phyloP scores from a whole-genome alignment of 2,888 invertebrate genomes.

The Phanerotoma sp. region DNA sequence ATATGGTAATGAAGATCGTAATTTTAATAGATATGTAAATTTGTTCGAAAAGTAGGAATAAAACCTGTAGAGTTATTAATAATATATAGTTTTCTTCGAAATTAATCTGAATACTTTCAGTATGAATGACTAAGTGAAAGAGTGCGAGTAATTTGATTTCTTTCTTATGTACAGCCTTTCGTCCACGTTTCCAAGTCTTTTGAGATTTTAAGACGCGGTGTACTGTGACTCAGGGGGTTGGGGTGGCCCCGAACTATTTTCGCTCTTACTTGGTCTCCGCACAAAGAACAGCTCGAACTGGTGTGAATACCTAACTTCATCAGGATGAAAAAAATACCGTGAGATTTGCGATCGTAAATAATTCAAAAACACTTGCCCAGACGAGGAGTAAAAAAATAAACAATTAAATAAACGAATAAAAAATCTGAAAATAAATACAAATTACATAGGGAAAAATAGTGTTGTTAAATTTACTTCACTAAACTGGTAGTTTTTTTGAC shows the following conservation, averaged over 20 bases:
- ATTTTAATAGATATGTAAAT: too few species aligned
- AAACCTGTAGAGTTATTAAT: too few species aligned
- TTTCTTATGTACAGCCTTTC: background rate
- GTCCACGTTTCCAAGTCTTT: conserved; percentile 1
- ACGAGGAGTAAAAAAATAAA: background rate
- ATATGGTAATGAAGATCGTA: too few species aligned
- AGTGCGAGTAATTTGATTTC: conserved; percentile 5
- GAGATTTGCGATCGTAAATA: conserved; percentile 17
- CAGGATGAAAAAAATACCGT: conserved; percentile 2
- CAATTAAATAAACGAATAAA: too few species aligned
- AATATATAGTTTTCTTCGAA: too few species aligned
- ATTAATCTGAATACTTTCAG: background rate
- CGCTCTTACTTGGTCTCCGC: conserved; percentile 8
- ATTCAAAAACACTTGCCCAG: conserved; percentile 1
- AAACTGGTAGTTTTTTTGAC: too few species aligned
- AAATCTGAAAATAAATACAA: background rate
- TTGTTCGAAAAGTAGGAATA: too few species aligned
- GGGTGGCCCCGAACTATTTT: conserved; percentile 22
- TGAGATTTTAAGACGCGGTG: conserved; percentile 1
- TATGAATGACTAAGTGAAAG: background rate
- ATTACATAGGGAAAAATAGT: too few species aligned
- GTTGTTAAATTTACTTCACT: too few species aligned
- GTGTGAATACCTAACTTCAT: conserved; percentile 9
- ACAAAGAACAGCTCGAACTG: conserved; percentile 15
- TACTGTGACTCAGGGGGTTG: conserved; percentile 16